These are phyloP conservation scores for Gulo gulo DNA, from an alignment of 2,113 vertebrate species.

Conservation along the genomic window DNA sequence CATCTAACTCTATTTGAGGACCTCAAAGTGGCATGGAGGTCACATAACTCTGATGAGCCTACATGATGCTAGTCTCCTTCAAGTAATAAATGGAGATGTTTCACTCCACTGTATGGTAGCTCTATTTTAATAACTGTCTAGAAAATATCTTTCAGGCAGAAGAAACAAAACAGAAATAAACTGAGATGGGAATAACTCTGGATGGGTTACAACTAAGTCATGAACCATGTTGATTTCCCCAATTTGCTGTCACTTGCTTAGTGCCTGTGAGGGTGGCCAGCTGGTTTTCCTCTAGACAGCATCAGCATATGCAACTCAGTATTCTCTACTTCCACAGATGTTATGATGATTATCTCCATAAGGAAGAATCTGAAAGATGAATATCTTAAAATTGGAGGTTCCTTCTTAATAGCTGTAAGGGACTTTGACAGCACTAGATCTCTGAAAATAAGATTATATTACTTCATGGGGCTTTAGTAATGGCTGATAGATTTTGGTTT, in stretches of 20 bases:
- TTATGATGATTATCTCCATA: neutral
- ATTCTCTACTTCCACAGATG: neutral
- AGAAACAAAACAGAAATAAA: conserved; percentile 35
- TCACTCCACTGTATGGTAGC: conserved; percentile 1
- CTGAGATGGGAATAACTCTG: neutral
- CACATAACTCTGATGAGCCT: neutral
- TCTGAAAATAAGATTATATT: conserved; percentile 10
- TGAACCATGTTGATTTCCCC: neutral
- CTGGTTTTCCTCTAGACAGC: neutral
- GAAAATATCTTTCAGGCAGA: conserved; percentile 26
- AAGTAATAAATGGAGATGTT: conserved; percentile 25
- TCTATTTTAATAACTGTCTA: conserved; percentile 34
- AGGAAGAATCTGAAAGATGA: neutral
- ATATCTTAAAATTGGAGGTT: conserved; percentile 24
- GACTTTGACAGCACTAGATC: neutral
- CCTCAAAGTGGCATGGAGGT: neutral
- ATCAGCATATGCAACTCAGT: neutral
- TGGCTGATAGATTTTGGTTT: neutral
- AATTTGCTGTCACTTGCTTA: conserved; percentile 16
- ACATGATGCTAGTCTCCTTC: neutral
- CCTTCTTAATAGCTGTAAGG: neutral
- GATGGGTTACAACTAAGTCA: conserved; percentile 32
- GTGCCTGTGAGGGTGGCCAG: neutral
- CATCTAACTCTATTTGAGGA: neutral
- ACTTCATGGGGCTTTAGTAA: neutral